Evolutionary conservation across 2,888 invertebrate species (phyloP).

Genomic region (Polydrusus pterygomalis): DNA sequence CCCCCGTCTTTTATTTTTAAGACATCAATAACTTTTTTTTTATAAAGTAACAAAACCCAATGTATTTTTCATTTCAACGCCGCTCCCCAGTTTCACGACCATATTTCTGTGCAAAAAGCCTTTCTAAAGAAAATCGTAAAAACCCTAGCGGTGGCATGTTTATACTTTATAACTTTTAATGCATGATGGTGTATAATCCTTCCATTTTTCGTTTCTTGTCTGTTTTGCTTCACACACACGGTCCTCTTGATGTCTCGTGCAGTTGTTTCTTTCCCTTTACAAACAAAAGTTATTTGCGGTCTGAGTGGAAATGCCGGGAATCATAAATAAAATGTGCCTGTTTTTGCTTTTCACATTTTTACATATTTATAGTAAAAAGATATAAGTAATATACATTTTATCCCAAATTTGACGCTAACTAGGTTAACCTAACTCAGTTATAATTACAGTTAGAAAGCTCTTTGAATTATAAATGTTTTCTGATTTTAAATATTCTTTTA

Average conservation of each 20-base stretch:
- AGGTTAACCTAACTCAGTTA: no score
- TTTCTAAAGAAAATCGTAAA: conserved; percentile 26
- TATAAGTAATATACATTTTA: no score
- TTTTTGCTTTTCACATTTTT: conserved; percentile 11
- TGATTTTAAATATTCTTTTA: no score
- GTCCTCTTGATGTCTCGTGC: conserved; percentile 24
- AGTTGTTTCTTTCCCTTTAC: conserved; percentile 20
- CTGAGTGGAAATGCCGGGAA: conserved; percentile 5
- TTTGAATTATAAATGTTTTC: no score
- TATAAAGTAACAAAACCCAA: conserved; percentile 1
- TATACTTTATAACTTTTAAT: conserved; percentile 43
- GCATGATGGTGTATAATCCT: conserved; percentile 27
- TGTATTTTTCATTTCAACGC: conserved; percentile 21
- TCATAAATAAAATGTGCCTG: conserved; percentile 2
- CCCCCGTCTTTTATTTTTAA: no score
- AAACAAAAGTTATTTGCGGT: conserved; percentile 21
- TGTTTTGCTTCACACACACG: conserved; percentile 20
- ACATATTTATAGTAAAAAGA: background rate
- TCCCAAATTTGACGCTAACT: no score
- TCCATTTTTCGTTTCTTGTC: conserved; percentile 22
- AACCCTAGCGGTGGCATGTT: conserved; percentile 22
- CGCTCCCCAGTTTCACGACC: conserved; percentile 4
- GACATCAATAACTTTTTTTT: background rate
- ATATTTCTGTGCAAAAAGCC: conserved; percentile 28
- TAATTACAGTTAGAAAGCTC: no score